Percentiles rank a stretch among this genome's conserved stretches.
These are phyloP conservation scores for Pterostichus niger DNA, from an alignment of 2,888 invertebrate species.

Conservation along the genomic window DNA sequence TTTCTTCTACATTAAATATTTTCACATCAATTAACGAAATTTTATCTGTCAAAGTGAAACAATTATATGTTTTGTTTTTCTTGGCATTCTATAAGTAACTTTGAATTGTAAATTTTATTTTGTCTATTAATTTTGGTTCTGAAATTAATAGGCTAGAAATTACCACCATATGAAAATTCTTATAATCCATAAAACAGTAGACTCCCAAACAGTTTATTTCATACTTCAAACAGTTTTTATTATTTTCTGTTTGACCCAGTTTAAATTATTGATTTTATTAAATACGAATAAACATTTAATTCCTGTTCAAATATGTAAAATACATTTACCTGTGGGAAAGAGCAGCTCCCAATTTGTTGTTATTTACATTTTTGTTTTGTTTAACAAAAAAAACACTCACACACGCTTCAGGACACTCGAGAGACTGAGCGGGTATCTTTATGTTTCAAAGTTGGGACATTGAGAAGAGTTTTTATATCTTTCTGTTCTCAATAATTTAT, in stretches of 20 bases:
- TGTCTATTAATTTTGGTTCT: too few relatives aligned
- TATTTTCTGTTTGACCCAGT: conserved; percentile 29
- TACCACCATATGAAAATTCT: too few relatives aligned
- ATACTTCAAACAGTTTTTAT: background rate
- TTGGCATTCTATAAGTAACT: too few relatives aligned
- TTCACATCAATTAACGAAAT: too few relatives aligned
- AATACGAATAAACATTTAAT: background rate
- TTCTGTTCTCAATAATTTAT: conserved; percentile 3
- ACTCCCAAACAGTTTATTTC: background rate
- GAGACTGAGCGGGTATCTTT: background rate
- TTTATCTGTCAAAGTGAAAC: too few relatives aligned
- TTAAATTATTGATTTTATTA: conserved; percentile 16
- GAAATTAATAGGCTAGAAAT: too few relatives aligned
- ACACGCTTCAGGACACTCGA: conserved; percentile 10
- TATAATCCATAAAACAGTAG: too few relatives aligned
- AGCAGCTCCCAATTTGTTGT: background rate
- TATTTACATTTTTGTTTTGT: background rate
- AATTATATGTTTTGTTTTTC: too few relatives aligned
- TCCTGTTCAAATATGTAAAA: background rate
- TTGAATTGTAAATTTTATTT: too few relatives aligned
- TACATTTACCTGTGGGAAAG: background rate
- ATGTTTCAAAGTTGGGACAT: background rate
- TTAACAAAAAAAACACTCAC: too few relatives aligned
- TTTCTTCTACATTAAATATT: too few relatives aligned
- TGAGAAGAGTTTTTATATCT: background rate